Evolutionary conservation across 2,113 vertebrate species (phyloP).

Genomic region (Cyphomyrus discorhynchus): DNA sequence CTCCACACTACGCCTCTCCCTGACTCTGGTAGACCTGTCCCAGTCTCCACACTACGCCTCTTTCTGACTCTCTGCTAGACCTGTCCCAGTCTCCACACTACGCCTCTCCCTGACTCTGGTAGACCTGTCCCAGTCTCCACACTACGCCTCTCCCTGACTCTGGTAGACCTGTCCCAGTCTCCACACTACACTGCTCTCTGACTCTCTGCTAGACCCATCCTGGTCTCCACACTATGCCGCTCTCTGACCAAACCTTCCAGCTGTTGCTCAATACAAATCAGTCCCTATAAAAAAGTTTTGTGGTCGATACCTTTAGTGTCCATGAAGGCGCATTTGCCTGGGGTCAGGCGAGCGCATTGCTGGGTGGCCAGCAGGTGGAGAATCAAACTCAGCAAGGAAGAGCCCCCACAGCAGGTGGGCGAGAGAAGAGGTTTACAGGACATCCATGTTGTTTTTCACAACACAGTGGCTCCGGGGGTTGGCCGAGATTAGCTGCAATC

Average conservation of each 20-base stretch:
- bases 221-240: not conserved
- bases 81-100: not conserved
- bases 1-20: not conserved
- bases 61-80: not conserved
- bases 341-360: not conserved
- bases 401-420: not conserved
- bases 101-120: not conserved
- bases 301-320: not conserved
- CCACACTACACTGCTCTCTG: not conserved
- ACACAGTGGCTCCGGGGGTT: not conserved
- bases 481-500: conserved; percentile 2
- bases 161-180: not conserved
- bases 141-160: not conserved
- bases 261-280: not conserved
- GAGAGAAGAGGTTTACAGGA: not conserved
- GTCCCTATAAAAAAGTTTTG: not conserved
- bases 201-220: too few relatives aligned
- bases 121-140: not conserved
- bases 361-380: not conserved
- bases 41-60: not conserved
- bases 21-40: not conserved
- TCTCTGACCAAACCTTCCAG: not conserved
- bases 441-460: not conserved
- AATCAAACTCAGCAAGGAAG: not conserved
- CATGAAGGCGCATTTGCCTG: not conserved